Evolutionary conservation across 2,888 invertebrate species (phyloP).

Genomic region (Caenorhabditis sp.): DNA sequence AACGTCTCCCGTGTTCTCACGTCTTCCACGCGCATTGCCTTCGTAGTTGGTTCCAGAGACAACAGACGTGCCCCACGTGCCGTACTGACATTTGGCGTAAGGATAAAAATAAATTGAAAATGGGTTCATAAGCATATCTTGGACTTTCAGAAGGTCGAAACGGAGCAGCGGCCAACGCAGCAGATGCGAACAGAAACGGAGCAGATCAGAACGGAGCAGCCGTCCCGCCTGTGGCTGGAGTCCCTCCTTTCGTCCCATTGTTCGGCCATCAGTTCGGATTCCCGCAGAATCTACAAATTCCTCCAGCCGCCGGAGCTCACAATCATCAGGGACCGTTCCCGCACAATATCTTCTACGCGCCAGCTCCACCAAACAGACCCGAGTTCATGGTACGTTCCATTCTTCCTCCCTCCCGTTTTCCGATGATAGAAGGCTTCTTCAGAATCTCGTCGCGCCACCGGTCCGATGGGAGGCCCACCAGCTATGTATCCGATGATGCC

Average conservation of each 20-base stretch:
- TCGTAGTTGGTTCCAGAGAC: constrained; percentile 98
- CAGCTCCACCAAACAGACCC: constrained; percentile 49
- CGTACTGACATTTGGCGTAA: constrained; percentile 72
- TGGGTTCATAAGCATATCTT: background rate
- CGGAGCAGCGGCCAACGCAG: constrained; percentile 16
- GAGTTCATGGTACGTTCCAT: constrained; percentile 44
- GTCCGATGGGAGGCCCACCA: constrained; percentile 42
- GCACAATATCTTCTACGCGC: constrained; percentile 52
- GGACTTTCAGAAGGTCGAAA: constrained; percentile 42
- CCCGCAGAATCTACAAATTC: constrained; percentile 35
- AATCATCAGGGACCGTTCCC: constrained; percentile 62
- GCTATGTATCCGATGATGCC: constrained; percentile 76
- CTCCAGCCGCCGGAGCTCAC: constrained; percentile 4
- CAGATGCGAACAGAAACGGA: constrained; percentile 16
- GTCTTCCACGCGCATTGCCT: constrained; percentile 98
- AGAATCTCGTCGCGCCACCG: constrained; percentile 23
- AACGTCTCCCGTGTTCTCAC: constrained; percentile 98
- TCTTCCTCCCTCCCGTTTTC: background rate
- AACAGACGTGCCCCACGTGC: constrained; percentile 99
- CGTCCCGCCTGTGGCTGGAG: constrained; percentile 33
- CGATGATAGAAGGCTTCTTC: too few species aligned
- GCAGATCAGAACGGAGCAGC: constrained; percentile 18
- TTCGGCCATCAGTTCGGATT: constrained; percentile 68
- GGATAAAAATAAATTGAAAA: background rate
- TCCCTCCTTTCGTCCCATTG: constrained; percentile 62